Base-by-base conservation (phyloP, 2,797 vertebrate species). In the Huso huso region DNA sequence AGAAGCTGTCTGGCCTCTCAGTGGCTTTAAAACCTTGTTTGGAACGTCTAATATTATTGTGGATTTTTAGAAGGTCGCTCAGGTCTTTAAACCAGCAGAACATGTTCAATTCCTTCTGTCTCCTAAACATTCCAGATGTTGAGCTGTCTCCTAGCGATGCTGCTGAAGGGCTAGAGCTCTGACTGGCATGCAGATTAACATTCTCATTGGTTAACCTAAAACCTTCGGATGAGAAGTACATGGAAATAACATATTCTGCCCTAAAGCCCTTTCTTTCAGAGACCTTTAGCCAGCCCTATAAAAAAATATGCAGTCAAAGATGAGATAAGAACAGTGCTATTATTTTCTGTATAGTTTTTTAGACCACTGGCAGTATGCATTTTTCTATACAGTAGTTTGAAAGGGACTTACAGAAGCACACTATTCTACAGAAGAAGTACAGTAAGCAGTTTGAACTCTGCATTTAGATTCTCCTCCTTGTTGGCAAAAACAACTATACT, bases 121-220 rank as follows among this genome's bases (percentile, higher is more conserved):
- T 61, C 67, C 51, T 55, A 64, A 11, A 68, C 49, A 51, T 58
- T 68, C 51, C 61, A 68, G 61, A 68, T 68, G 67, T 63, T 59
- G 51, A 3, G 48, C 7, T 13, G 51, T 67, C 57, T 52, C 66
- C 12, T 61, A 61, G n/a, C 49, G 12, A 58, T 58, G 10, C 55
- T n/a, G 37, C 12, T 58, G 12, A 11, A 58, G 18, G 58, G 55
- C 52, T 9, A 12, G 10, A 10, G 12, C 8, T 13, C 62, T 50
- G 67, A 55, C 61, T 68, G 67, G 52, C 51, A 63, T 58, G 50
- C 67, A 49, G 52, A 51, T 62, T 63, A 49, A 62, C 52, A 57
- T 59, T 52, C 55, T 55, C 50, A 62, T 62, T 62, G 66, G 61
- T 68, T 68, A 68, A 68, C 61, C 50, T 61, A 62, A 68, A 68